These are phyloP conservation scores for Siniperca undulata DNA, from an alignment of 2,797 vertebrate genomes.

Conservation along the genomic window DNA sequence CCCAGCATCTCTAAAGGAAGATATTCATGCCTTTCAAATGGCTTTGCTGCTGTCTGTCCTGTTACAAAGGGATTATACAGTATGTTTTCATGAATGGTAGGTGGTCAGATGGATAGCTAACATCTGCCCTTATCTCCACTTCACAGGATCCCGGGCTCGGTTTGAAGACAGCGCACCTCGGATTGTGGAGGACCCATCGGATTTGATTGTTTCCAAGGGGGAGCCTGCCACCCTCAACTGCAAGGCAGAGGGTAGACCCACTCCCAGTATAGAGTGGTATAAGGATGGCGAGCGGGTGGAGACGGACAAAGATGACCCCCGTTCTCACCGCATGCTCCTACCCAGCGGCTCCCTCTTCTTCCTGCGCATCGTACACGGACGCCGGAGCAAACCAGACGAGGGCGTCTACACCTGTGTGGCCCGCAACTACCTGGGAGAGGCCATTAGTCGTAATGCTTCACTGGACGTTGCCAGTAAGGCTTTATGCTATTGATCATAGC, in stretches of 20 bases:
- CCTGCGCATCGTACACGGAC: conserved; percentile 93
- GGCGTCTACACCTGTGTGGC: conserved; percentile 95
- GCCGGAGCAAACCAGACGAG: conserved; percentile 93
- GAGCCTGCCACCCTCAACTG: conserved; percentile 96
- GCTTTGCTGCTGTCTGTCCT: conserved; percentile 19
- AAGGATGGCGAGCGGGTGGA: conserved; percentile 95
- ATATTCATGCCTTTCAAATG: conserved; percentile 16
- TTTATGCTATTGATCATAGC: conserved; percentile 25
- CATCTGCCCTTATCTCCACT: conserved; percentile 41
- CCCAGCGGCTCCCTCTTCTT: conserved; percentile 97
- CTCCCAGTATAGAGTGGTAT: conserved; percentile 93
- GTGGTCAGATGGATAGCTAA: conserved; percentile 42
- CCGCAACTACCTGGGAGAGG: conserved; percentile 93
- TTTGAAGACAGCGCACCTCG: conserved; percentile 91
- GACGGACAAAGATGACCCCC: conserved; percentile 93
- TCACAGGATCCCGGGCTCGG: conserved; percentile 86
- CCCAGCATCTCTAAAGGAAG: not conserved
- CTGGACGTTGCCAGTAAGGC: conserved; percentile 94
- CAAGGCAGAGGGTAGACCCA: conserved; percentile 92
- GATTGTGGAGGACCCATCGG: conserved; percentile 93
- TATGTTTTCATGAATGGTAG: conserved; percentile 41
- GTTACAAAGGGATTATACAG: conserved; percentile 17
- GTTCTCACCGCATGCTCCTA: conserved; percentile 95
- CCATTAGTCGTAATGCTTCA: conserved; percentile 93
- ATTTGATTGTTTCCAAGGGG: conserved; percentile 93